Conservation (phyloP, 2,797 vertebrate species). For the Gambelia wislizenii region DNA sequence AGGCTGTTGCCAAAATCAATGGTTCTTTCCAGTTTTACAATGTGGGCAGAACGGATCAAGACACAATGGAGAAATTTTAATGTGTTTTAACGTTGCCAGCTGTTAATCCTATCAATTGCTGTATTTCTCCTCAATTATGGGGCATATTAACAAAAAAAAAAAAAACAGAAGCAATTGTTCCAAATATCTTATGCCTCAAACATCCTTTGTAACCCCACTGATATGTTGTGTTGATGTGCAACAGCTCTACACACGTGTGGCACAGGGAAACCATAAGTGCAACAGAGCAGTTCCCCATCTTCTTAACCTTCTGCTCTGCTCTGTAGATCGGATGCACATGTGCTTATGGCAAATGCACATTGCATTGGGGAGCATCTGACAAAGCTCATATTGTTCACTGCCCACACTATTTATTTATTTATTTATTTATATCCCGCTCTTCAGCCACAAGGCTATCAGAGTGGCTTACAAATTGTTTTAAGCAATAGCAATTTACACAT, state of each 20-base stretch:
- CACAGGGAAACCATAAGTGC: neutral
- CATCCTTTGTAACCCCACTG: no score
- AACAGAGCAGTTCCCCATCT: neutral
- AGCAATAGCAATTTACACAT: no score
- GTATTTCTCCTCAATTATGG: fast-evolving
- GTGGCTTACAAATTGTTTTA: no score
- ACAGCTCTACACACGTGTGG: neutral
- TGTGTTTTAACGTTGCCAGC: neutral
- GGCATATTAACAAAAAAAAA: neutral
- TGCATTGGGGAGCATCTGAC: neutral
- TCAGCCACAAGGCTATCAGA: no score
- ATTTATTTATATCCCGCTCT: no score
- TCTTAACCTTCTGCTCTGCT: neutral
- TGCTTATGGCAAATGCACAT: neutral
- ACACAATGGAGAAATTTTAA: fast-evolving
- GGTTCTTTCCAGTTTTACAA: slow-evolving; percentile 1
- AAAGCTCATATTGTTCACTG: neutral
- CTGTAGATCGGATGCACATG: no score
- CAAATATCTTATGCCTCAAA: neutral
- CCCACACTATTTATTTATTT: no score
- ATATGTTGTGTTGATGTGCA: neutral
- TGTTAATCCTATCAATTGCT: neutral
- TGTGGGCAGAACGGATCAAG: neutral
- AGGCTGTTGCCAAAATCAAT: neutral
- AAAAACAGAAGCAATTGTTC: neutral